These are phyloP conservation scores for Cavia aperea DNA, from an alignment of 2,113 vertebrate species.

Conservation along the genomic window DNA sequence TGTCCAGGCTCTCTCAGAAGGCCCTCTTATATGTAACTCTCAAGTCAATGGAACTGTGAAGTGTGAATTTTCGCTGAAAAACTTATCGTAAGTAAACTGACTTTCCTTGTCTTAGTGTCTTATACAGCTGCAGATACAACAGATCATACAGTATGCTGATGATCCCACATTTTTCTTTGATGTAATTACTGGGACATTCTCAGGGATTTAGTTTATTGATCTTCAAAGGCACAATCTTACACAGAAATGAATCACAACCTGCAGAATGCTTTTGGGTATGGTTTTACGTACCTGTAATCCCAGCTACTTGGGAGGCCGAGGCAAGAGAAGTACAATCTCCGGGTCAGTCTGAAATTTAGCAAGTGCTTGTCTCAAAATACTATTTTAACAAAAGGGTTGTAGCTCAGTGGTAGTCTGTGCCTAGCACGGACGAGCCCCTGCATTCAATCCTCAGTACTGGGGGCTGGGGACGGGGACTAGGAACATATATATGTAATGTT, in stretches of 20 bases:
- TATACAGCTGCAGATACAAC: background rate
- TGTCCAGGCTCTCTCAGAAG: conserved; percentile 48
- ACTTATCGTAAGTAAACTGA: conserved; percentile 57
- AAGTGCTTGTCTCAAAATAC: background rate
- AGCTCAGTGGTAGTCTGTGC: background rate
- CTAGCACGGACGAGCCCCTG: background rate
- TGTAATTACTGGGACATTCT: background rate
- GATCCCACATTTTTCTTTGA: background rate
- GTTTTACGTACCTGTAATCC: background rate
- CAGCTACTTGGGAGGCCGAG: background rate
- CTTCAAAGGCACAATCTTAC: no score
- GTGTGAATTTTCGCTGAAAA: conserved; percentile 62
- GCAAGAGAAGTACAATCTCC: background rate
- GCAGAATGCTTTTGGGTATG: background rate
- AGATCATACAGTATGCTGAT: background rate
- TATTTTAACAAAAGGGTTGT: background rate
- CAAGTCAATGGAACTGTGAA: conserved; percentile 18
- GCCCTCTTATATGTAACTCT: conserved; percentile 67
- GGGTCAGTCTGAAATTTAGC: background rate
- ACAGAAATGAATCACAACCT: background rate
- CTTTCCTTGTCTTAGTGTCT: background rate
- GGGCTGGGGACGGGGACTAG: background rate
- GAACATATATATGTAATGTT: background rate
- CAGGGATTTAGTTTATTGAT: background rate
- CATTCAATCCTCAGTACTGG: background rate